Evolutionary conservation across 2,797 vertebrate species (phyloP), one percentile per base, ranked within the genome.

Genomic region (Gymnothorax javanicus): DNA sequence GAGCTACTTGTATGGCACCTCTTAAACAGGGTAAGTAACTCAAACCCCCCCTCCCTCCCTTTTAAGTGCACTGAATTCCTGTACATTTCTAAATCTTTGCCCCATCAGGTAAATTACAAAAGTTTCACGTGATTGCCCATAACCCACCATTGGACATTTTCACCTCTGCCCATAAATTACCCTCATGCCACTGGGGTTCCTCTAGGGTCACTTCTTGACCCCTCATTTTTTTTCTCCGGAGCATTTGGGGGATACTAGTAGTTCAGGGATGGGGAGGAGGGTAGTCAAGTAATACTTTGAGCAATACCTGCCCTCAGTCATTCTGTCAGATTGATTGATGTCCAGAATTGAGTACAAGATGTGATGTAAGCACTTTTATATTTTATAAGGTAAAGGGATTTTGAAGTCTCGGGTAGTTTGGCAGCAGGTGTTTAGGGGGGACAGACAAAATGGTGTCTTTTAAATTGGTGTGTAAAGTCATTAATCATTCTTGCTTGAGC

Each of bases 11-110:
- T 82, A 57, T 83, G 25, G 25, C 86, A 71, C 64, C 79, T 87
- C 54, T 58, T 52, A 84, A 50, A 73, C 64, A 71, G 86, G 86
- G 86, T 87, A 83, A 87, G 86, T 83, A 87, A 64, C 77, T 87
- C 56, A 52, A 52, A 23, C 56, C 54, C 69, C 69, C 84, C 52
- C 69, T 15, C 83, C 56, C n/a, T 25, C 23, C 27, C 33, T 17
- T 27, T 62, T 2, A 9, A 60, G 12, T 27, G 43, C 82, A 83
- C 25, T 62, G 57, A n/a, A 81, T 58, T 81, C 75, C 52, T n/a
- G 60, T 82, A 52, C 64, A 67, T 67, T 81, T 77, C 56, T 81
- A 27, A 12, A 52, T 77, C 17, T 50, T 23, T 73, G 33, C 13
- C 73, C 43, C 17, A 77, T 52, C 73, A 33, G 33, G 33, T 17